These are phyloP conservation scores for Ommatoiulus sabulosus DNA, from an alignment of 2,888 invertebrate genomes.

Conservation along the genomic window DNA sequence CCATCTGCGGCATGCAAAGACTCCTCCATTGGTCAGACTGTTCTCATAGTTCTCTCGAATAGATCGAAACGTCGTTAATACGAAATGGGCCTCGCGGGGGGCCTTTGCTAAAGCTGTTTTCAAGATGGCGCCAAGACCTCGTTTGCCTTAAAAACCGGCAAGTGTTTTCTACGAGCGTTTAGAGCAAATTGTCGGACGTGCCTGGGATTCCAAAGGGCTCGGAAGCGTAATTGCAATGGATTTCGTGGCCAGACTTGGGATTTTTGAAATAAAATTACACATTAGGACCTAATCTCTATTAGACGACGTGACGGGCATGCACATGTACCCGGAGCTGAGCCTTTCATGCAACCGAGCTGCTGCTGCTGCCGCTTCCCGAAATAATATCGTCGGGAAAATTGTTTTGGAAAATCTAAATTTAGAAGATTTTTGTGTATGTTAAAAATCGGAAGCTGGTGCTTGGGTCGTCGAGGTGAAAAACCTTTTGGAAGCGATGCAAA, in stretches of 20 bases:
- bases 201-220: not conserved
- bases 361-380: not conserved
- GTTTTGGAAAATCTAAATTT: slow-evolving; percentile 22
- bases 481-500: not conserved
- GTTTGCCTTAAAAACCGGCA: not conserved
- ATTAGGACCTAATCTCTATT: slow-evolving; percentile 36
- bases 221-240: not conserved
- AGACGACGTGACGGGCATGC: not conserved
- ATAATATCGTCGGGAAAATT: not conserved
- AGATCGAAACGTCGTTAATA: not conserved
- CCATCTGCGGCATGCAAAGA: not conserved
- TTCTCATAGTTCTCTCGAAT: not conserved
- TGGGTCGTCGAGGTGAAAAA: not conserved
- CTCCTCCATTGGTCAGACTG: not conserved
- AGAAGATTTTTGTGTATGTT: not conserved
- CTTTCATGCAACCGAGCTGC: not conserved
- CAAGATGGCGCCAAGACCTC: slow-evolving; percentile 39
- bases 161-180: not conserved
- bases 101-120: not conserved
- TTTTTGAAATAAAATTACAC: slow-evolving; percentile 36
- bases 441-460: not conserved
- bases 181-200: slow-evolving; percentile 24
- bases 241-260: slow-evolving; percentile 20
- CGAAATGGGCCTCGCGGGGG: not conserved
- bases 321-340: too few relatives aligned